A percentile compares a stretch with the other conserved stretches of the same genome.
phyloP scores from a whole-genome alignment of 30 jellyfish, hydroid and myxozoan species.

The Mastigias papua region DNA sequence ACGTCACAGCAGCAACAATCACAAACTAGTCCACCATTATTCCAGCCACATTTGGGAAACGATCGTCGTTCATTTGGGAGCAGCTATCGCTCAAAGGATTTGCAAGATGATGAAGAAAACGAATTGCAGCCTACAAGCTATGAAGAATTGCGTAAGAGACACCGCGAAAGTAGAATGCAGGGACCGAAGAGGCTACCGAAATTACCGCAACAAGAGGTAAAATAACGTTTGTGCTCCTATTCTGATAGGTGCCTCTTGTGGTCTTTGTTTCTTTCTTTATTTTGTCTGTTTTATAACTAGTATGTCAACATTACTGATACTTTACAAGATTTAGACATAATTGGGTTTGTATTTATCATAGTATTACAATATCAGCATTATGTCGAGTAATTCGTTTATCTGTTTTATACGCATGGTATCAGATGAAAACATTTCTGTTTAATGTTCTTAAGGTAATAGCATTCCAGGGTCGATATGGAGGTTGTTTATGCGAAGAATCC shows the following conservation, averaged over 20 bases:
- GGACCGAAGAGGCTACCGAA: constrained; percentile 65
- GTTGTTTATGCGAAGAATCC: no score
- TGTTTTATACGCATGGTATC: background rate
- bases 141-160: constrained; percentile 57
- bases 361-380: no score
- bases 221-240: no score
- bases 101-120: constrained; percentile 18
- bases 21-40: background rate
- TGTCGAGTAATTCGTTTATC: background rate
- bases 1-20: background rate
- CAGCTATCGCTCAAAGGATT: background rate
- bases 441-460: no score
- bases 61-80: background rate
- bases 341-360: no score
- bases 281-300: no score
- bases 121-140: constrained; percentile 16
- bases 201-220: constrained; percentile 38
- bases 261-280: no score
- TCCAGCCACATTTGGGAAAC: background rate
- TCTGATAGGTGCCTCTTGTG: no score
- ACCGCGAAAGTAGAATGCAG: constrained; percentile 52
- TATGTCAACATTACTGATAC: no score
- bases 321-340: no score
- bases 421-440: background rate
- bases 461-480: no score